Evolutionary conservation across 1,140 invertebrate species (phyloP).

Genomic region (Apolygus lucorum): DNA sequence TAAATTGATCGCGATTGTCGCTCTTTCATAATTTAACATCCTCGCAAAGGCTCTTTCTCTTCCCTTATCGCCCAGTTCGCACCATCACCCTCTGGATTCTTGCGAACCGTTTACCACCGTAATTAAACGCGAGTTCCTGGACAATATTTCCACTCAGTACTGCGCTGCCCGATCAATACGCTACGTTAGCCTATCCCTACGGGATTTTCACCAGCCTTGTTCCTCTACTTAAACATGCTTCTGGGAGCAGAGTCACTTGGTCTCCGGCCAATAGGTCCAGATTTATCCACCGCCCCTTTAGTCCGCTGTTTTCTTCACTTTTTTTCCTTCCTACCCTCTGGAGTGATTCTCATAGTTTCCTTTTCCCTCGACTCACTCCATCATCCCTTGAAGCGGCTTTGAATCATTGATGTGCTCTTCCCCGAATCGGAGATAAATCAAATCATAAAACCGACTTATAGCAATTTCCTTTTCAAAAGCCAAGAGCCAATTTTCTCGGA

Average conservation of each 20-base stretch:
- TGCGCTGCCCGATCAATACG: background rate
- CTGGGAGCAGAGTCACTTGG: background rate
- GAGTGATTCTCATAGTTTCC: background rate
- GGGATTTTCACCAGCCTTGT: too few relatives aligned
- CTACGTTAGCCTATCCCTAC: background rate
- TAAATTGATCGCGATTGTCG: too few relatives aligned
- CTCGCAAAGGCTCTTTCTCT: too few relatives aligned
- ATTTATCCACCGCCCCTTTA: background rate
- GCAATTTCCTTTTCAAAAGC: background rate
- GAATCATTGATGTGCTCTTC: background rate
- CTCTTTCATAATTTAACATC: too few relatives aligned
- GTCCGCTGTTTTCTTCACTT: background rate
- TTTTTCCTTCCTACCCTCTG: background rate
- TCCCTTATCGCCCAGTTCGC: too few relatives aligned
- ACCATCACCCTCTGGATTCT: too few relatives aligned
- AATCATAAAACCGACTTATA: background rate
- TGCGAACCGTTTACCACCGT: too few relatives aligned
- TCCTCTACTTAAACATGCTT: background rate
- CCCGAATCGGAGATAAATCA: background rate
- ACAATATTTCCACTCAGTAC: too few relatives aligned
- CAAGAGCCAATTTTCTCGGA: background rate
- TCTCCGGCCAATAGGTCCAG: background rate
- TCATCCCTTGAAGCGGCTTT: background rate
- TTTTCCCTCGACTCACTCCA: background rate
- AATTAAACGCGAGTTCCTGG: too few relatives aligned